Evolutionary conservation across 2,888 invertebrate genomes (phyloP).

Genomic region (Lasioglossum vierecki): DNA sequence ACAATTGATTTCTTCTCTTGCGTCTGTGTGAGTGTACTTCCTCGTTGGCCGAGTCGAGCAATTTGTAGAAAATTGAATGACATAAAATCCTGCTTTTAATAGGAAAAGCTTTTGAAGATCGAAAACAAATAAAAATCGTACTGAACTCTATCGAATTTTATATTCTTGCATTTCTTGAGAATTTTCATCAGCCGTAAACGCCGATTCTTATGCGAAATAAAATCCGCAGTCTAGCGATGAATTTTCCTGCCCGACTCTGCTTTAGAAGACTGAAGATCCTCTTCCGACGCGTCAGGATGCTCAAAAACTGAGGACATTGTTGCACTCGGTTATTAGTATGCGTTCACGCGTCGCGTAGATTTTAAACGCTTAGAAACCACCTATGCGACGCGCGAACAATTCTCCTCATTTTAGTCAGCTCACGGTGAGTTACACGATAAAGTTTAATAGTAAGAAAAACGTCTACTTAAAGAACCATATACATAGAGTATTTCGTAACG

Average conservation of each 20-base stretch:
- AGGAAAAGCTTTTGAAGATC: too few species aligned
- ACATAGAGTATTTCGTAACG: slow-evolving; percentile 66
- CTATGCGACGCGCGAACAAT: slow-evolving; percentile 56
- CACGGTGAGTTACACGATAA: slow-evolving; percentile 69
- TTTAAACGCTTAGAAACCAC: background rate
- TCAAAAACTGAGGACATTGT: slow-evolving; percentile 31
- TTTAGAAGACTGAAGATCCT: background rate
- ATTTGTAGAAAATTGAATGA: background rate
- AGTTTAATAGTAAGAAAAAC: slow-evolving; percentile 70
- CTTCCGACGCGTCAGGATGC: slow-evolving; percentile 17
- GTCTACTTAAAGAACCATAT: slow-evolving; percentile 71
- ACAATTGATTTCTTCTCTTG: background rate
- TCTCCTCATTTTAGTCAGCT: slow-evolving; percentile 5
- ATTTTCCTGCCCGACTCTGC: background rate
- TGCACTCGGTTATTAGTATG: slow-evolving; percentile 44
- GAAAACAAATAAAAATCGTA: too few species aligned
- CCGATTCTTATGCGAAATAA: background rate
- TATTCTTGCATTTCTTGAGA: too few species aligned
- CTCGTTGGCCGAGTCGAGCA: background rate
- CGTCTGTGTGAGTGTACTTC: background rate
- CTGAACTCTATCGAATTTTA: too few species aligned
- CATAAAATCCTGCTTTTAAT: too few species aligned
- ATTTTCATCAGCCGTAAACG: background rate
- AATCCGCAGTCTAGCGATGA: background rate
- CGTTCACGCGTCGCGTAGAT: slow-evolving; percentile 57